These are phyloP conservation scores for Oryzias dopingdopingensis DNA, from an alignment of 2,797 vertebrate genomes.

Conservation along the genomic window DNA sequence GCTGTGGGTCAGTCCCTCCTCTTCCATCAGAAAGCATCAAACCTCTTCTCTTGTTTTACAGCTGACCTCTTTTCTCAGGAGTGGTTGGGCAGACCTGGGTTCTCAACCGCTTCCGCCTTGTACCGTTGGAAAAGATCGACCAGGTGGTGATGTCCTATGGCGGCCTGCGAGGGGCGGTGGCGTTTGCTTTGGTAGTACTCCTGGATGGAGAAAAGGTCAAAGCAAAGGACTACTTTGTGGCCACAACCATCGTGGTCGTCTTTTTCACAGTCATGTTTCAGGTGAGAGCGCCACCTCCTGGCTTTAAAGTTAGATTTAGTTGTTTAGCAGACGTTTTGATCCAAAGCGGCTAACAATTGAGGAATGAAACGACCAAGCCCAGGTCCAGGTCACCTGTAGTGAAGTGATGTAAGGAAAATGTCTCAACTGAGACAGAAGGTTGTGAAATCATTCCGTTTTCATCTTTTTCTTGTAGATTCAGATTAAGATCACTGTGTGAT, in stretches of 20 bases:
- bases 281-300: constrained; percentile 65
- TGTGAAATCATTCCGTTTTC: too few relatives aligned
- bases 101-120: constrained; percentile 90
- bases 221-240: constrained; percentile 95
- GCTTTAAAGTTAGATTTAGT: too few relatives aligned
- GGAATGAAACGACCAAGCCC: too few relatives aligned
- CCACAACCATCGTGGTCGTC: constrained; percentile 91
- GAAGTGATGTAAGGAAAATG: too few relatives aligned
- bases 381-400: too few relatives aligned
- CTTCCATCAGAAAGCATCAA: background rate
- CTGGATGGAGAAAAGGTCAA: constrained; percentile 84
- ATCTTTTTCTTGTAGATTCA: too few relatives aligned
- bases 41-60: too few relatives aligned
- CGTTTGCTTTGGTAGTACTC: constrained; percentile 91
- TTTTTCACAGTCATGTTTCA: constrained; percentile 98
- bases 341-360: too few relatives aligned
- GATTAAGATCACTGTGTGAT: too few relatives aligned
- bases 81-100: constrained; percentile 91
- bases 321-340: too few relatives aligned
- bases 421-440: too few relatives aligned
- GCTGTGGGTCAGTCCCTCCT: constrained; percentile 76
- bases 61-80: constrained; percentile 68
- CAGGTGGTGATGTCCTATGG: constrained; percentile 98
- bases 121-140: constrained; percentile 92
- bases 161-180: constrained; percentile 91